phyloP scores from a whole-genome alignment of 2,113 vertebrate species.

The Alosa alosa region DNA sequence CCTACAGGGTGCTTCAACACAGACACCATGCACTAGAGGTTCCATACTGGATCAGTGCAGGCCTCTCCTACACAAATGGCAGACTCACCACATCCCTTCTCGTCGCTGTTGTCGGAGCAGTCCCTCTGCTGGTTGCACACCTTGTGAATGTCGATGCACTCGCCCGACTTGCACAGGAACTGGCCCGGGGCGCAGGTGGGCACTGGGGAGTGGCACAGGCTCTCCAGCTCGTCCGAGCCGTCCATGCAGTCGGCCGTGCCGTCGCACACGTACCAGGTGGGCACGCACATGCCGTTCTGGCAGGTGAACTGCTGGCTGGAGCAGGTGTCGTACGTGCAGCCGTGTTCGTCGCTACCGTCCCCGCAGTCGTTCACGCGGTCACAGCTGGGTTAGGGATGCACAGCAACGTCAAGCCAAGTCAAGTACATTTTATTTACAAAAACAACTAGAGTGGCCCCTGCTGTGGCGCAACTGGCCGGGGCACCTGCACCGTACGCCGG shows the following conservation, averaged over 20 bases:
- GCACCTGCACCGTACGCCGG: too few relatives aligned
- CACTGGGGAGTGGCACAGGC: conserved; percentile 55
- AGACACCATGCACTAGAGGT: too few relatives aligned
- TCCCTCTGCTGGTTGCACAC: conserved; percentile 87
- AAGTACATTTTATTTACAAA: too few relatives aligned
- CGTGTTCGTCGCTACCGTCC: conserved; percentile 85
- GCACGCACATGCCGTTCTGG: conserved; percentile 63
- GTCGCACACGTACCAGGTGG: conserved; percentile 53
- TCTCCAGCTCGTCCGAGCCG: conserved; percentile 63
- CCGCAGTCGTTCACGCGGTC: conserved; percentile 69
- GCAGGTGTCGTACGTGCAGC: conserved; percentile 72
- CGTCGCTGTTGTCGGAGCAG: conserved; percentile 88
- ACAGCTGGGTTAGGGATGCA: conserved; percentile 51
- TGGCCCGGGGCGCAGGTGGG: conserved; percentile 78
- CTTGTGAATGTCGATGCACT: conserved; percentile 80
- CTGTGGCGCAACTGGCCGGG: too few relatives aligned
- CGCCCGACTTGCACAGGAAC: conserved; percentile 84
- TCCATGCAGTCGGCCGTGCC: conserved; percentile 65
- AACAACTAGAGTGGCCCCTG: too few relatives aligned
- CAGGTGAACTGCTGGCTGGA: conserved; percentile 65
- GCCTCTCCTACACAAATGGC: not conserved
- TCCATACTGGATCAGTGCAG: too few relatives aligned
- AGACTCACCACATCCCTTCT: conserved; percentile 86
- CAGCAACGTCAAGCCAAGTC: not conserved
- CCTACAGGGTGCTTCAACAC: too few relatives aligned